A percentile compares a stretch with the other conserved stretches of the same genome.
Evolutionary conservation across 2,797 vertebrate genomes (phyloP).

Genomic region (Anableps anableps): DNA sequence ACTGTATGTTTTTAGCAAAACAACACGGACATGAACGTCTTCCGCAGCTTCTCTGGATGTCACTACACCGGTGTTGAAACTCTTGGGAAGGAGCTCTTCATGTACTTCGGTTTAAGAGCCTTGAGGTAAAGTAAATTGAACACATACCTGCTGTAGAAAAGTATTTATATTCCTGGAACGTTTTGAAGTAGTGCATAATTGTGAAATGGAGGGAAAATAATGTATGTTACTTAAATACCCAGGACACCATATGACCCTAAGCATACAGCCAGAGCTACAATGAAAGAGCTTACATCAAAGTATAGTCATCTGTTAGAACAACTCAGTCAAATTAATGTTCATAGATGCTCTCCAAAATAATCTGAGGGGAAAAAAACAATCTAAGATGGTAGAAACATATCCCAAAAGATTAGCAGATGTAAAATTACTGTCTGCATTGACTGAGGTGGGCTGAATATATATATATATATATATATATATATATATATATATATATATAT

Average conservation of each 20-base stretch:
- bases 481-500: too few relatives aligned
- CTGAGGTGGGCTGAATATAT: background rate
- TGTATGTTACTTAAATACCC: background rate
- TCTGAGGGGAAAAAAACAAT: too few relatives aligned
- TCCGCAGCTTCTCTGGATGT: slow-evolving; percentile 63
- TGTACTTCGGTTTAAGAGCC: slow-evolving; percentile 89
- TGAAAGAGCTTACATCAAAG: background rate
- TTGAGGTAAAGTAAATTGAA: slow-evolving; percentile 79
- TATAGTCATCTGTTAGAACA: background rate
- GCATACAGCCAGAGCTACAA: too few relatives aligned
- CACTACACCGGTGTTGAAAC: slow-evolving; percentile 86
- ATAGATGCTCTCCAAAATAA: background rate
- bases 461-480: too few relatives aligned
- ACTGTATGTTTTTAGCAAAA: slow-evolving; percentile 39
- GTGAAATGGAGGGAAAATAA: background rate
- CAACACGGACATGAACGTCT: slow-evolving; percentile 28
- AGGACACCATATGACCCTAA: too few relatives aligned
- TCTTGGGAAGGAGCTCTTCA: slow-evolving; percentile 93
- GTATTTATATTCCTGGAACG: background rate
- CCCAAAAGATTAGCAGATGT: background rate
- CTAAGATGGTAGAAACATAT: background rate
- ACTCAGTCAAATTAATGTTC: background rate
- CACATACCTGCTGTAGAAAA: background rate
- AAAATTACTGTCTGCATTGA: background rate
- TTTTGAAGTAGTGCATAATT: background rate